Base-by-base conservation (phyloP, 2,113 vertebrate genomes). In the Litocranius walleri region DNA sequence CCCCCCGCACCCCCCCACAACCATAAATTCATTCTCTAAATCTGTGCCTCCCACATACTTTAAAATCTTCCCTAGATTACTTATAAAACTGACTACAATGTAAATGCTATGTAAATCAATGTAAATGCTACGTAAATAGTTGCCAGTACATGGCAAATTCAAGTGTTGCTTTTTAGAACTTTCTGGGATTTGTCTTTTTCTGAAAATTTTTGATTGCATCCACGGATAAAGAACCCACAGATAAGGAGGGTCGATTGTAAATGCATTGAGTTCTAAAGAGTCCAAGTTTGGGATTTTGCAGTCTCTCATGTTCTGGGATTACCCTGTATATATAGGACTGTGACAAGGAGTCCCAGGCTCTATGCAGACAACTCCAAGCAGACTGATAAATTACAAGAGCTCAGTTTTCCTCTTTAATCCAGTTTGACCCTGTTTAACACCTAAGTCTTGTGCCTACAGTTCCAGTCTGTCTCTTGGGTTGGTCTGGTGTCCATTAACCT, bases 1-100 rank as follows among this genome's bases (percentile, higher is more conserved):
- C 21, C 5, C 36, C 36, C 5, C 0, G 0, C 2, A n/a, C 8
- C 62, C 16, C 30, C 3, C 62, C 16, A 13, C 36, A 43, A 74
- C 19, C 71, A 40, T 74, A 74, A 74, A 25, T 77, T 43, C 36
- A 43, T 77, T 43, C 71, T 77, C 71, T 77, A 71, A 71, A 43
- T 77, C 71, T 77, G 71, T 77, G 71, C 52, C 50, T 56, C 81
- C 52, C 21, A 83, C 21, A 56, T 36, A 56, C 81, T 83, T 83
- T 27, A 56, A 56, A 83, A 83, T 56, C 50, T 54, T 30, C 81
- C 52, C 81, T 83, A 83, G 52, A 56, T 83, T 83, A 83, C 52
- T 83, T 54, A 36, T 83, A 54, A 83, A 56, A 56, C 50, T 0
- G 14, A 83, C 52, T 27, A 56, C 81, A 83, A 56, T 83, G 52